These are phyloP conservation scores for Darevskia nairensis DNA, from an alignment of 2,797 vertebrate species.

Conservation along the genomic window DNA sequence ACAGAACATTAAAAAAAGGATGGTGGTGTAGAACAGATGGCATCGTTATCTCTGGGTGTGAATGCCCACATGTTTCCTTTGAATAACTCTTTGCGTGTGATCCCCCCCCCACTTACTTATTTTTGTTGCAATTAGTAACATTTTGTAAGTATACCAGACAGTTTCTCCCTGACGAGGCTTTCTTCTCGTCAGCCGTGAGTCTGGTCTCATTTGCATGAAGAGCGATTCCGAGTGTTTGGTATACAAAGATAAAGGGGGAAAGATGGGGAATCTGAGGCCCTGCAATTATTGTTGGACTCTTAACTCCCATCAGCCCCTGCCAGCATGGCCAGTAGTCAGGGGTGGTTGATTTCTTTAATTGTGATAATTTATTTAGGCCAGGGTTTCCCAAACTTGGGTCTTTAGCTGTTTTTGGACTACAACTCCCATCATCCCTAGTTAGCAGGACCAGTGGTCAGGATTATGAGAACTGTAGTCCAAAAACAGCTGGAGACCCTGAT, in stretches of 20 bases:
- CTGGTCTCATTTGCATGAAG: conserved; percentile 10
- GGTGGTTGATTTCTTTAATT: neutral
- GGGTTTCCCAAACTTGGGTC: too few species aligned
- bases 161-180: neutral
- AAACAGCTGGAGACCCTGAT: too few species aligned
- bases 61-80: conserved; percentile 48
- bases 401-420: too few species aligned
- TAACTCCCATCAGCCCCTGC: too few species aligned
- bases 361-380: neutral
- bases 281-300: too few species aligned
- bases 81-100: conserved; percentile 15
- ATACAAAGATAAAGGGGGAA: neutral
- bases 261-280: neutral
- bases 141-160: conserved; percentile 27
- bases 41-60: conserved; percentile 51
- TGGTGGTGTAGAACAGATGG: conserved; percentile 47
- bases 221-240: neutral
- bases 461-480: too few species aligned
- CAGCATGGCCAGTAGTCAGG: neutral
- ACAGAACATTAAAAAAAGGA: conserved; percentile 17
- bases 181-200: neutral
- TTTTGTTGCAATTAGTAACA: conserved; percentile 45
- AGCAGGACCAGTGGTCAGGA: too few species aligned
- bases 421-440: too few species aligned
- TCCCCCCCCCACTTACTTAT: conserved; percentile 2